These are phyloP conservation scores for Cheilosia vernalis DNA, from an alignment of 2,888 invertebrate species.

Conservation along the genomic window DNA sequence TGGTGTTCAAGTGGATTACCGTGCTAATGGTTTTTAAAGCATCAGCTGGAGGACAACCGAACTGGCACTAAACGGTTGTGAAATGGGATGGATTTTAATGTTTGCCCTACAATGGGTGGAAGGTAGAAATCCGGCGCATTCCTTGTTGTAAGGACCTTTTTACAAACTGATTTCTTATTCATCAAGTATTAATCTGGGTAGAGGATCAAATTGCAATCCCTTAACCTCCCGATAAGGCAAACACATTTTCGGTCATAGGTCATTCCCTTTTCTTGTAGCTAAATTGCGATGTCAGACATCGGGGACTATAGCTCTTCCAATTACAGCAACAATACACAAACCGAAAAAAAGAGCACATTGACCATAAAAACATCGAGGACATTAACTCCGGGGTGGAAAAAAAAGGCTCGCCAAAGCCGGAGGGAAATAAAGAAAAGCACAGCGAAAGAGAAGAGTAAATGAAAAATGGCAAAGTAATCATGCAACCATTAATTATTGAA, in stretches of 20 bases:
- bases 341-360: not conserved
- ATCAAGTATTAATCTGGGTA: too few species aligned
- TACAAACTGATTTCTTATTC: too few species aligned
- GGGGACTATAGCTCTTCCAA: too few species aligned
- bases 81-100: too few species aligned
- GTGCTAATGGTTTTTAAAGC: not conserved
- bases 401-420: not conserved
- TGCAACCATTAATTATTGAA: constrained; percentile 3
- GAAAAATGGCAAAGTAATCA: constrained; percentile 1
- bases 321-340: not conserved
- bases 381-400: not conserved
- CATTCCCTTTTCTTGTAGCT: too few species aligned
- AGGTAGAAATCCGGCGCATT: too few species aligned
- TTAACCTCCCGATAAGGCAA: too few species aligned
- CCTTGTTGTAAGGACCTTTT: too few species aligned
- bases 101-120: too few species aligned
- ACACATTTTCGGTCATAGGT: too few species aligned
- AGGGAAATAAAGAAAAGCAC: not conserved
- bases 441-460: not conserved
- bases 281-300: too few species aligned
- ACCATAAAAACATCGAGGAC: not conserved
- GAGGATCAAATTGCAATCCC: too few species aligned
- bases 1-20: not conserved
- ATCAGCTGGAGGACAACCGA: not conserved
- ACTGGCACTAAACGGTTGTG: not conserved